Evolutionary conservation across 2,888 invertebrate species (phyloP).

Genomic region (Microdon myrmicae): DNA sequence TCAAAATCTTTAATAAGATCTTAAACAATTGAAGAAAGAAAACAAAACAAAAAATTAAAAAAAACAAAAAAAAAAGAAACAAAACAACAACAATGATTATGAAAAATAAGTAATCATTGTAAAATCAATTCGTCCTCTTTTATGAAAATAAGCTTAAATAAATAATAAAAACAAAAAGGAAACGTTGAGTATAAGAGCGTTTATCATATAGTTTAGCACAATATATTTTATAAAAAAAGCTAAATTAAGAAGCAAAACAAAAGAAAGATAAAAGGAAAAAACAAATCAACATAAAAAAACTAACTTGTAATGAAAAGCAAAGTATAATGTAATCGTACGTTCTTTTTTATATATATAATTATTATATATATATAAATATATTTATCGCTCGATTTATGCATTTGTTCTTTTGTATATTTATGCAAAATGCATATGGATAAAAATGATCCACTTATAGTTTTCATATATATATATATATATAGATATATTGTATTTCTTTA

Average conservation of each 20-base stretch:
- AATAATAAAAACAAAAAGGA: conserved; percentile 39
- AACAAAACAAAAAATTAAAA: conserved; percentile 22
- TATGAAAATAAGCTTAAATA: conserved; percentile 51
- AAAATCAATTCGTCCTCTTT: conserved; percentile 53
- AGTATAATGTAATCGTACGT: conserved; percentile 50
- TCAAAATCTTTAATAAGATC: conserved; percentile 35
- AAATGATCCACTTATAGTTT: conserved; percentile 42
- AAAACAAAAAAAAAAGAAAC: conserved; percentile 27
- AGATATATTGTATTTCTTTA: conserved; percentile 29
- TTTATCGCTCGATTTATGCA: conserved; percentile 52
- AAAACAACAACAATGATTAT: conserved; percentile 36
- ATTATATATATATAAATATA: conserved; percentile 48
- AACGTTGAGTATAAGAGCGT: conserved; percentile 52
- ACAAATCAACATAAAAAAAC: conserved; percentile 32
- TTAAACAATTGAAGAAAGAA: conserved; percentile 20
- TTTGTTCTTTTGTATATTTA: conserved; percentile 52
- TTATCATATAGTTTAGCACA: conserved; percentile 53
- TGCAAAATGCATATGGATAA: conserved; percentile 43
- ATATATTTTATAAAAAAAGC: conserved; percentile 53
- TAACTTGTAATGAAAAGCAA: conserved; percentile 17
- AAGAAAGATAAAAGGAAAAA: conserved; percentile 22
- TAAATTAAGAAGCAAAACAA: conserved; percentile 24
- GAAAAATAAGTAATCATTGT: conserved; percentile 46
- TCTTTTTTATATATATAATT: conserved; percentile 50
- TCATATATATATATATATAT: conserved; percentile 40